Evolutionary conservation across 2,113 vertebrate species (phyloP), one percentile per base, ranked within the genome.

Genomic region (Festucalex cinctus): DNA sequence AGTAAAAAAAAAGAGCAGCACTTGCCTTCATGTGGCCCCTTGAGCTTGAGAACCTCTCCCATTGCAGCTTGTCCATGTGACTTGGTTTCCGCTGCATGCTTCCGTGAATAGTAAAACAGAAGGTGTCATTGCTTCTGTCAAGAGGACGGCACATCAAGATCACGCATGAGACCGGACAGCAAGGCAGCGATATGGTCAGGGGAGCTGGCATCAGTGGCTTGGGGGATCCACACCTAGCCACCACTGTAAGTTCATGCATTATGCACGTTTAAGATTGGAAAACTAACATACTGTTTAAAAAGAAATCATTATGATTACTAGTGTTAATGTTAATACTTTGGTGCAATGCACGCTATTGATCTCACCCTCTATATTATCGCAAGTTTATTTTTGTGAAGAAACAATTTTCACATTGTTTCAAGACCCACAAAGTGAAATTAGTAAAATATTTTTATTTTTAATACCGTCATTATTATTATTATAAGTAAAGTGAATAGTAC

Each of bases 11-110:
- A 24, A 24, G 48, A 79, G 46, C 70, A 73, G 68, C 69, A 56
- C 65, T 78, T 44, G 60, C 75, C 75, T 81, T 80, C 83, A 76
- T 79, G 75, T 80, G 81, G 76, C 74, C 81, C 74, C 80, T 75
- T 5, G 54, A 65, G 46, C 73, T 71, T 81, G 75, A 76, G 83
- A 82, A 81, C 73, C 68, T 82, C 71, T 77, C 65, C 79, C 79
- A 85, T 86, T 84, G 85, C 81, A 83, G 78, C 80, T 69, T 77
- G 87, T 88, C 85, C 91, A 92, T 92, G 91, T 92, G 92, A 93
- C 91, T 86, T 22, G 74, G 89, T 82, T 93, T 93, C 91, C 90
- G 91, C 80, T 79, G 85, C 83, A 81, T 87, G 86, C 89, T 93
- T 93, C 92, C 90, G 92, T 80, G 88, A 90, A 84, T 84, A 88